phyloP scores from a whole-genome alignment of 1,140 invertebrate species.

The Heliothis virescens region DNA sequence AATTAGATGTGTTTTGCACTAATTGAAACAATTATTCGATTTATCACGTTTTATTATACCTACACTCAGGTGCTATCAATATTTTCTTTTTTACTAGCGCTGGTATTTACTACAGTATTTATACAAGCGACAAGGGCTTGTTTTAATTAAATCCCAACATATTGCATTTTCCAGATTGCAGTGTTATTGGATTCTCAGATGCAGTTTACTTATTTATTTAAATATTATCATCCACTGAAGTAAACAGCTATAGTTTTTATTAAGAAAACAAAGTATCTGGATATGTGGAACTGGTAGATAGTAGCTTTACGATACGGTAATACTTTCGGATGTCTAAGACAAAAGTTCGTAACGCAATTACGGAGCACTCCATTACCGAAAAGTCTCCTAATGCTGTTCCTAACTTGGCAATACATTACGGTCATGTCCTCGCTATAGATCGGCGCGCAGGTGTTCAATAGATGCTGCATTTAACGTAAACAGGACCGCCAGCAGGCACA shows the following conservation, averaged over 20 bases:
- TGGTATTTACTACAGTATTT: not conserved
- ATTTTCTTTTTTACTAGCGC: not conserved
- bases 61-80: not conserved
- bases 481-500: constrained; percentile 53
- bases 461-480: constrained; percentile 61
- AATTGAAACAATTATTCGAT: not conserved
- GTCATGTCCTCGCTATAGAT: constrained; percentile 71
- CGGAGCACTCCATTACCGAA: constrained; percentile 60
- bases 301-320: constrained; percentile 38
- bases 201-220: not conserved
- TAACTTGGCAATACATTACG: constrained; percentile 63
- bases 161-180: not conserved
- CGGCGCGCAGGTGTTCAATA: constrained; percentile 68
- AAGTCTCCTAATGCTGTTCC: constrained; percentile 52
- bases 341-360: constrained; percentile 53
- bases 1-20: constrained; percentile 4
- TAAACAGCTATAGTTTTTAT: not conserved
- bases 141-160: not conserved
- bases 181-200: not conserved
- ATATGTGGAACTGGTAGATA: constrained; percentile 7
- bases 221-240: not conserved
- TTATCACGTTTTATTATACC: not conserved
- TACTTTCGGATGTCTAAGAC: constrained; percentile 46
- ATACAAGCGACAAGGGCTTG: not conserved
- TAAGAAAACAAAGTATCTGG: not conserved